A percentile compares a stretch with the other conserved stretches of the same genome.
Conservation (phyloP, 2,888 invertebrate genomes). For the Incurvaria masculella region DNA sequence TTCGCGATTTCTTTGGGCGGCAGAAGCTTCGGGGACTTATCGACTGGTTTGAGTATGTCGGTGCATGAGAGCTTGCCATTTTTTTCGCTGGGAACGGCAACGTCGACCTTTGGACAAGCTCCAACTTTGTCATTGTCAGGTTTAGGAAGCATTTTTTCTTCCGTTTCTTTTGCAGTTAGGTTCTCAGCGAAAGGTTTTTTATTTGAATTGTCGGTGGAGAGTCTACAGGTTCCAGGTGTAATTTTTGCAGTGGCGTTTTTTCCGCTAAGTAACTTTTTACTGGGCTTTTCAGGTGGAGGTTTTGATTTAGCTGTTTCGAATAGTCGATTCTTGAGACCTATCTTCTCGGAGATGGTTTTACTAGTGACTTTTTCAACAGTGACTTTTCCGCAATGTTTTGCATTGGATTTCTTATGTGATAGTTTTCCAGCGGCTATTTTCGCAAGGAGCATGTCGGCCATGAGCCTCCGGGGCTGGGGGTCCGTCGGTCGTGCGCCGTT, state of each 20-base stretch:
- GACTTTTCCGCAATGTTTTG: background rate
- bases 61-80: background rate
- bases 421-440: conserved; percentile 8
- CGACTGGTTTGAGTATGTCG: conserved; percentile 16
- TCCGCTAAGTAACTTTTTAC: background rate
- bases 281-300: background rate
- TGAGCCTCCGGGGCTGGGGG: conserved; percentile 8
- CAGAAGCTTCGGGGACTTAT: conserved; percentile 21
- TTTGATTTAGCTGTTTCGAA: background rate
- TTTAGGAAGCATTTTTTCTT: too few species aligned
- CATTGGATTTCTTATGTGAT: conserved; percentile 9
- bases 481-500: conserved; percentile 16
- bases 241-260: too few species aligned
- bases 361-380: background rate
- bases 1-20: conserved; percentile 19
- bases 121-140: too few species aligned
- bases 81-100: background rate
- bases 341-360: background rate
- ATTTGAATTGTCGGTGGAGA: too few species aligned
- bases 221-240: too few species aligned
- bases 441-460: conserved; percentile 10
- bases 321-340: background rate
- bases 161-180: background rate
- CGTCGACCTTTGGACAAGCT: background rate
- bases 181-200: background rate